Evolutionary conservation across 2,113 vertebrate species (phyloP), one percentile per base, ranked within the genome.

Genomic region (Poeciliopsis retropinna): DNA sequence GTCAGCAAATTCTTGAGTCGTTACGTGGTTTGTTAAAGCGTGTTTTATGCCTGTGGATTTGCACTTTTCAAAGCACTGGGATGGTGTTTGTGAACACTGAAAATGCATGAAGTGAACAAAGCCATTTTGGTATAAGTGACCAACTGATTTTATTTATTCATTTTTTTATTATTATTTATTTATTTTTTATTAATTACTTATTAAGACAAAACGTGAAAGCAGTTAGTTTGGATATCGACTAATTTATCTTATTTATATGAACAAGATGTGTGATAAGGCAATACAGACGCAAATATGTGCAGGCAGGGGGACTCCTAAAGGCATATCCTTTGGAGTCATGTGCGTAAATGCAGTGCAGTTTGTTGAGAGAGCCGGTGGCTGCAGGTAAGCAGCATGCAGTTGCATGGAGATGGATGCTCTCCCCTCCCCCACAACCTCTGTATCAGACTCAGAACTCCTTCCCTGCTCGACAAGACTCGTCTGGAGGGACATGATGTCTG

Each of bases 401-500:
- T 83, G 64, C 78, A 66, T 65, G 64, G 71, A 70, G 66, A 72
- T 74, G 68, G 83, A 79, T 78, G 72, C 61, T n/a, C 31, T n/a
- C 85, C 88, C 89, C 80, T 79, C 88, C 85, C 85, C 87, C 84
- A 76, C 75, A 47, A 80, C 62, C 67, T 73, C 76, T 57, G 79
- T 78, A 68, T 87, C 67, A 87, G 78, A 79, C 79, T 37, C 34
- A 11, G 30, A 76, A 2, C 68, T 65, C 76, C 69, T 70, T 69
- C 54, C 65, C 64, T 1, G 80, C 74, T 80, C 81, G 79, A 75
- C 85, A 31, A 66, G 70, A 67, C 74, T 79, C 85, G 88, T 83
- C 84, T 89, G 85, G 78, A 70, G 82, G 79, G 82, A 90, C 83
- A 84, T 86, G 81, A 86, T 83, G 87, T 86, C 76, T 86, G 81